Evolutionary conservation across 1,140 invertebrate genomes (phyloP).

Genomic region (Drosophila kikkawai): DNA sequence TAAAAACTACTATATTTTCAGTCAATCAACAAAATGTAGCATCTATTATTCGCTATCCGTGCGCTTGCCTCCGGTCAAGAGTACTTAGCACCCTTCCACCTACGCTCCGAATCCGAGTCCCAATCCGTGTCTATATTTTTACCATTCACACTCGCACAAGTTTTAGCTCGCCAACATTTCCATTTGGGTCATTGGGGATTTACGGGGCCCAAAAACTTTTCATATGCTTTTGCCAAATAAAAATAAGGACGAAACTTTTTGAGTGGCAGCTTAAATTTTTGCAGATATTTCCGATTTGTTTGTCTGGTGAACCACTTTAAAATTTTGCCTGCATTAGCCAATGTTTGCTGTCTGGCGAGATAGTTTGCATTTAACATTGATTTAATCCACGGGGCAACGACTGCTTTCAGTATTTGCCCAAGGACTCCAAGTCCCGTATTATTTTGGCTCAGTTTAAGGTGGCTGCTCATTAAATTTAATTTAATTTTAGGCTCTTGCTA

Average conservation of each 20-base stretch:
- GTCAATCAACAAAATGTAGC: not conserved
- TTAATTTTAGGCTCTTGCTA: slow-evolving; percentile 1
- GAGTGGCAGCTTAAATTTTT: slow-evolving; percentile 32
- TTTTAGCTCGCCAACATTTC: slow-evolving; percentile 27
- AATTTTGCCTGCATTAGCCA: slow-evolving; percentile 10
- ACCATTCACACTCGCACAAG: slow-evolving; percentile 20
- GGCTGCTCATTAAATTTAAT: slow-evolving; percentile 24
- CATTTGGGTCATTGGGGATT: slow-evolving; percentile 43
- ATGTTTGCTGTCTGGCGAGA: slow-evolving; percentile 17
- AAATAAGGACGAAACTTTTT: slow-evolving; percentile 8
- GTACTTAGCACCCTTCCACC: slow-evolving; percentile 17
- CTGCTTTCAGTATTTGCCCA: not conserved
- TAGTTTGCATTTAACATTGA: slow-evolving; percentile 13
- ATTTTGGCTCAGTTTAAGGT: not conserved
- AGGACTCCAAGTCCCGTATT: not conserved
- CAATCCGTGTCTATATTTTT: slow-evolving; percentile 18
- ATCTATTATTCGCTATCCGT: slow-evolving; percentile 5
- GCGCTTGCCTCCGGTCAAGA: not conserved
- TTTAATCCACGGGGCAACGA: slow-evolving; percentile 1
- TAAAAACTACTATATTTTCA: not conserved
- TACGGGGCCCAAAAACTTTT: slow-evolving; percentile 25
- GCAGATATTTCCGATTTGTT: slow-evolving; percentile 18
- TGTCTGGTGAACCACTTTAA: slow-evolving; percentile 9
- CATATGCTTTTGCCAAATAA: slow-evolving; percentile 34
- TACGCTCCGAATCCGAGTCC: not conserved